These are phyloP conservation scores for Dysdera silvatica DNA, from an alignment of 1,140 invertebrate genomes.

Conservation along the genomic window DNA sequence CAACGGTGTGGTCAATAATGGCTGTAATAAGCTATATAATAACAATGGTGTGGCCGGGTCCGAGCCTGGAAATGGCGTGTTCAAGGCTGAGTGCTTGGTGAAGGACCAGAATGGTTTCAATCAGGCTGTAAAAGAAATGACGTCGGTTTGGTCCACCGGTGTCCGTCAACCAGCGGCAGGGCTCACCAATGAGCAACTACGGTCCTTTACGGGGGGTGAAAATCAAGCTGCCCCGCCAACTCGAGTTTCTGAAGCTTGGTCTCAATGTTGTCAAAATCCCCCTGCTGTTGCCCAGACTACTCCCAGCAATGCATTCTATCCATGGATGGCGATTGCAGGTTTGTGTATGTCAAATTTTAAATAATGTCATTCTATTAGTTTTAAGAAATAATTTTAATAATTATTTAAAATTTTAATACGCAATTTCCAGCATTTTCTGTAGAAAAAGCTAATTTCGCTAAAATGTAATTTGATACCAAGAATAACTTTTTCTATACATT, in stretches of 20 bases:
- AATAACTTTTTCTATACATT: too few relatives aligned
- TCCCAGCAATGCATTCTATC: conserved; percentile 82
- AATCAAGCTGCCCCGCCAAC: conserved; percentile 51
- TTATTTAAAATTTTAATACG: too few relatives aligned
- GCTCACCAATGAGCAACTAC: conserved; percentile 29
- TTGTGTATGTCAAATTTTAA: too few relatives aligned
- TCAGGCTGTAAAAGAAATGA: conserved; percentile 29
- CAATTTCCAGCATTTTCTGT: too few relatives aligned
- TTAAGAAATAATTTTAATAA: too few relatives aligned
- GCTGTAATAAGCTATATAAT: conserved; percentile 65
- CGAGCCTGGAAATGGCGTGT: conserved; percentile 8
- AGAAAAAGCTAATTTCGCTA: too few relatives aligned
- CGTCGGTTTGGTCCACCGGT: conserved; percentile 45
- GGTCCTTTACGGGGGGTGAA: conserved; percentile 50
- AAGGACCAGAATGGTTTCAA: conserved; percentile 34
- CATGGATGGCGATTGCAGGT: conserved; percentile 98
- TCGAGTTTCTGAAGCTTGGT: conserved; percentile 56
- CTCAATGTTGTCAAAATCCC: conserved; percentile 68
- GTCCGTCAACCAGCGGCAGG: background rate
- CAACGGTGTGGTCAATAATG: conserved; percentile 8
- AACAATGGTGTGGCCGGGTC: background rate
- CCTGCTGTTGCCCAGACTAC: conserved; percentile 50
- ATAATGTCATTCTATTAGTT: too few relatives aligned
- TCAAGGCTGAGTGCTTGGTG: conserved; percentile 32
- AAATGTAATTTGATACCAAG: too few relatives aligned